Evolutionary conservation across 2,113 vertebrate genomes (phyloP).

Genomic region (Solenodon paradoxus): DNA sequence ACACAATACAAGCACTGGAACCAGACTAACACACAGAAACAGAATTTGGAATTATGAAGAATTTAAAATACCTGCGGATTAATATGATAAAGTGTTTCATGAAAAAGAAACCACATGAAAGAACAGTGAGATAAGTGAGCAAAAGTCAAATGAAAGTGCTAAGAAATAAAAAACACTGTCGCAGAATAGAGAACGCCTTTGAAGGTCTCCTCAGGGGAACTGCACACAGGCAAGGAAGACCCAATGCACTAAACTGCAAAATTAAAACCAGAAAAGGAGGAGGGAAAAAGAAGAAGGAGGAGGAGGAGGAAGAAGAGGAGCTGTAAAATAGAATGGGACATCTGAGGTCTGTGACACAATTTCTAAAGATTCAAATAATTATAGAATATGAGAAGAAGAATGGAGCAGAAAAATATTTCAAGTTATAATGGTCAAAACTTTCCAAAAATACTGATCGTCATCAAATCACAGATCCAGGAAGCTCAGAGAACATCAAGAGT

Average conservation of each 20-base stretch:
- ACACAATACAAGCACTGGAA: neutral
- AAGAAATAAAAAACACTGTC: neutral
- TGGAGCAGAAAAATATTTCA: neutral
- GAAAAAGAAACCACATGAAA: neutral
- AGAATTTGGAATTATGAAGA: neutral
- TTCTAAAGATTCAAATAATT: neutral
- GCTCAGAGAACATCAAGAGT: neutral
- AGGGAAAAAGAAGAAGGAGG: neutral
- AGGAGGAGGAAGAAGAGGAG: neutral
- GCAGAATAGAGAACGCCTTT: neutral
- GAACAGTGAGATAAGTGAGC: neutral
- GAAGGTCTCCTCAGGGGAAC: neutral
- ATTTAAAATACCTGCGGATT: neutral
- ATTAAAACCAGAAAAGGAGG: neutral
- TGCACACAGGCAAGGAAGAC: neutral
- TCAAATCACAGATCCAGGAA: neutral
- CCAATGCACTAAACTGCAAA: neutral
- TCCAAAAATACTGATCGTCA: neutral
- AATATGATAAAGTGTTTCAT: neutral
- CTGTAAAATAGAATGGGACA: neutral
- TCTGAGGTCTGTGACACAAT: neutral
- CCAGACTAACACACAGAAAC: neutral
- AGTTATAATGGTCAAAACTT: neutral
- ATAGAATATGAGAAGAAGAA: neutral
- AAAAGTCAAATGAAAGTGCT: neutral